Evolutionary conservation across 35 echinoderm and acorn worm species (phyloP).

Genomic region (Nesometra sesokonis): DNA sequence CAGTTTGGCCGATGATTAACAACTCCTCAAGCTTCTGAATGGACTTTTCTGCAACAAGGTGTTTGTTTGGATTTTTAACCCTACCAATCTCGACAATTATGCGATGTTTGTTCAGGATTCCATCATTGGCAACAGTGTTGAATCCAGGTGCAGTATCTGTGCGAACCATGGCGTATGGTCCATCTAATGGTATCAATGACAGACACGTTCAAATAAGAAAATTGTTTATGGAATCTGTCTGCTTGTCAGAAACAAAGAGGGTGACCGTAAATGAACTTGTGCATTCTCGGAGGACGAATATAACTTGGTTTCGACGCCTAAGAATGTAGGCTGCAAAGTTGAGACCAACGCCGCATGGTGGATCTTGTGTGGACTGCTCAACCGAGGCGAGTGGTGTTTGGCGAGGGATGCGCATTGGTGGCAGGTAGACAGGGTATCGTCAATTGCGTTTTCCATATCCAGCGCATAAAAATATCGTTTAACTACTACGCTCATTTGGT

Average conservation of each 20-base stretch:
- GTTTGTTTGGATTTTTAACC: conserved; percentile 52
- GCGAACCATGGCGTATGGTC: not conserved
- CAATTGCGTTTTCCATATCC: conserved; percentile 38
- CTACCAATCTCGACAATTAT: conserved; percentile 31
- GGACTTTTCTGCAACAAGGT: conserved; percentile 45
- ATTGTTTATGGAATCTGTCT: no score
- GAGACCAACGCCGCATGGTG: no score
- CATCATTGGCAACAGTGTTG: not conserved
- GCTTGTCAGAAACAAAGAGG: conserved; percentile 9
- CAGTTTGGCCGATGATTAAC: conserved; percentile 26
- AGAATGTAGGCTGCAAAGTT: no score
- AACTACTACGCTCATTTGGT: not conserved
- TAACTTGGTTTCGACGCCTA: conserved; percentile 8
- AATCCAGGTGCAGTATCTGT: not conserved
- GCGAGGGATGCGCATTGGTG: conserved; percentile 44
- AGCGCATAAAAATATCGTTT: conserved; percentile 51
- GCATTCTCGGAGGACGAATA: not conserved
- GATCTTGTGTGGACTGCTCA: no score
- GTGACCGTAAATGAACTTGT: not conserved
- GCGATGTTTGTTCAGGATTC: not conserved
- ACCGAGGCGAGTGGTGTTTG: no score
- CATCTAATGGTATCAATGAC: not conserved
- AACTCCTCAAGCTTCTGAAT: conserved; percentile 49
- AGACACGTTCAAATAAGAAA: not conserved
- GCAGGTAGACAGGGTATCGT: conserved; percentile 42